phyloP scores from a whole-genome alignment of 2,797 vertebrate species.

The Ctenochaetus hawaiiensis region DNA sequence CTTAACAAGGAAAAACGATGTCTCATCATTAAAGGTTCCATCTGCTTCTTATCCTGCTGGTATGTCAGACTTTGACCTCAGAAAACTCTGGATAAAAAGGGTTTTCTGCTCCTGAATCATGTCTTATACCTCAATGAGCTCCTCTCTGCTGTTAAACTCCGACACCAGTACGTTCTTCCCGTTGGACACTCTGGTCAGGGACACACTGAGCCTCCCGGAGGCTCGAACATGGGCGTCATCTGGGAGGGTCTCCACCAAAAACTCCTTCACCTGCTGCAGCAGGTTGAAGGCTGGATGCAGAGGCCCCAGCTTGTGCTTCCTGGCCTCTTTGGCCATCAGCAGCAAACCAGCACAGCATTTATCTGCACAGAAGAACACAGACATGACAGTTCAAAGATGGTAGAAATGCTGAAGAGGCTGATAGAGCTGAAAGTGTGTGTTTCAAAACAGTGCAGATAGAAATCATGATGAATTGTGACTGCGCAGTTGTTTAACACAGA shows the following conservation, averaged over 20 bases:
- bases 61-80: background rate
- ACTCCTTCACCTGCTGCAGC: conserved; percentile 77
- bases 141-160: conserved; percentile 89
- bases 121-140: conserved; percentile 89
- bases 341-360: conserved; percentile 82
- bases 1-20: rapidly evolving
- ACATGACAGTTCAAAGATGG: background rate
- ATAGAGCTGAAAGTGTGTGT: background rate
- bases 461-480: background rate
- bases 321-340: conserved; percentile 80
- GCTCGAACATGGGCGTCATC: conserved; percentile 86
- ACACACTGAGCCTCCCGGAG: conserved; percentile 87
- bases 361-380: conserved; percentile 55
- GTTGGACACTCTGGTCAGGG: conserved; percentile 90
- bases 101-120: background rate
- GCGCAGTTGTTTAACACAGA: background rate
- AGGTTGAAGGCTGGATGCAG: conserved; percentile 89
- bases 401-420: background rate
- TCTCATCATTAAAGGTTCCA: background rate
- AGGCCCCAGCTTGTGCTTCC: conserved; percentile 84
- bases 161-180: conserved; percentile 90
- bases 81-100: background rate
- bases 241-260: conserved; percentile 82
- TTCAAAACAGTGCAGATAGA: background rate
- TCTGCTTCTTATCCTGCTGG: background rate